phyloP scores from a whole-genome alignment of 2,113 vertebrate species.

The Heliornis fulica region DNA sequence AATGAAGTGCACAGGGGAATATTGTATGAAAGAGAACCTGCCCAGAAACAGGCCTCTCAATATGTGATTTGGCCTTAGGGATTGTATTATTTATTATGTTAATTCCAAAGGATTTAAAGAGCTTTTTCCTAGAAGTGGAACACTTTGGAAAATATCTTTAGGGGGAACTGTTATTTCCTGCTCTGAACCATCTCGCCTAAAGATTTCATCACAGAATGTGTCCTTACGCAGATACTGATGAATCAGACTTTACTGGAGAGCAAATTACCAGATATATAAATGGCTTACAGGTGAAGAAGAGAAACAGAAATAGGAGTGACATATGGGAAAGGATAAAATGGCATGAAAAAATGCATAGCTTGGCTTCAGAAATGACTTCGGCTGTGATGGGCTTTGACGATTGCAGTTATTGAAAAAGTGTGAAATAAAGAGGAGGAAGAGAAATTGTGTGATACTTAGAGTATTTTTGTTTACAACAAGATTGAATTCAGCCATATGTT shows the following conservation, averaged over 20 bases:
- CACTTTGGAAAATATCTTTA: neutral
- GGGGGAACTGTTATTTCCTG: neutral
- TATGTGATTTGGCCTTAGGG: neutral
- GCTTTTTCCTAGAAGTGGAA: neutral
- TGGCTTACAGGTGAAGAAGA: conserved; percentile 36
- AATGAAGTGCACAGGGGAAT: neutral
- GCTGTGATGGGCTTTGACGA: conserved; percentile 24
- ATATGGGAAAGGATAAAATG: conserved; percentile 44
- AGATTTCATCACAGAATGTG: conserved; percentile 13
- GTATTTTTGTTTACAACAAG: conserved; percentile 61
- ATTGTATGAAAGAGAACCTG: neutral
- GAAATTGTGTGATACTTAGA: conserved; percentile 15
- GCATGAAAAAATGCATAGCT: conserved; percentile 44
- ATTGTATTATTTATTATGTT: neutral
- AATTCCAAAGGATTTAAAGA: neutral
- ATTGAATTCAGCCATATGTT: conserved; percentile 50
- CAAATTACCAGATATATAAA: conserved; percentile 12
- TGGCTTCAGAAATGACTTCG: neutral
- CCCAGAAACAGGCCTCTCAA: neutral
- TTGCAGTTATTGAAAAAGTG: conserved; percentile 41
- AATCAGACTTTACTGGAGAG: conserved; percentile 18
- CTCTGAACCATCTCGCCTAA: neutral
- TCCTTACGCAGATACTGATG: neutral
- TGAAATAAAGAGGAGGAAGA: conserved; percentile 35
- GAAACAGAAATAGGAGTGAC: conserved; percentile 50